Conservation (phyloP, 2,888 invertebrate genomes). For the Philereme vetulata region DNA sequence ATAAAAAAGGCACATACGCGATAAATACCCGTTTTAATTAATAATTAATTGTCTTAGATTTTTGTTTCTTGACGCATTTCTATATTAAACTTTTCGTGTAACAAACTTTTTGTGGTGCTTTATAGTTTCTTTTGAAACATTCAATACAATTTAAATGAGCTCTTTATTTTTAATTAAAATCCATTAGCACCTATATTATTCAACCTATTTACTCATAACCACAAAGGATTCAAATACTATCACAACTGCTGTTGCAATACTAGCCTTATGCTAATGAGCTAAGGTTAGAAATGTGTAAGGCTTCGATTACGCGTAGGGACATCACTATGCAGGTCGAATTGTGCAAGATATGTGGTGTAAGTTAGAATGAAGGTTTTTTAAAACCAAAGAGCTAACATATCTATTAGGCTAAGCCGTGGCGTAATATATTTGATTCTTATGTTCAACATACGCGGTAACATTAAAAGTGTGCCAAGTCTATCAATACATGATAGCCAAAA, state of each 20-base stretch:
- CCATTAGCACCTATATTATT: constrained; percentile 6
- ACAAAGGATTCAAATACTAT: constrained; percentile 34
- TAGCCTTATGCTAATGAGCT: constrained; percentile 33
- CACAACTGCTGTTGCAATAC: constrained; percentile 33
- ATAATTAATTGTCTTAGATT: too few species aligned
- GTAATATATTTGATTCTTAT: too few species aligned
- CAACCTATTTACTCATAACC: constrained; percentile 10
- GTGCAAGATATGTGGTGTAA: constrained; percentile 36
- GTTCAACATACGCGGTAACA: constrained; percentile 17
- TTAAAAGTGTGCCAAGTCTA: constrained; percentile 18
- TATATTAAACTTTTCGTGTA: too few species aligned
- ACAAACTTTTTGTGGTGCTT: too few species aligned
- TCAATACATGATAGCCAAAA: constrained; percentile 18
- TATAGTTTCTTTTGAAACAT: too few species aligned
- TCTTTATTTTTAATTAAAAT: background rate
- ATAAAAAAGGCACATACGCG: too few species aligned
- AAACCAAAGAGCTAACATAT: background rate
- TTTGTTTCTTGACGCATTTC: too few species aligned
- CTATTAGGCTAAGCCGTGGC: too few species aligned
- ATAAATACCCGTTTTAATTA: too few species aligned
- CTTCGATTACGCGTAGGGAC: constrained; percentile 42
- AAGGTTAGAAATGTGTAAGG: constrained; percentile 31
- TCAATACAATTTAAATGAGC: constrained; percentile 6
- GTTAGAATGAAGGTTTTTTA: constrained; percentile 25
- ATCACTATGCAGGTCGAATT: constrained; percentile 53